Conservation (phyloP, 2,113 vertebrate genomes). For the Gymnarchus niloticus region DNA sequence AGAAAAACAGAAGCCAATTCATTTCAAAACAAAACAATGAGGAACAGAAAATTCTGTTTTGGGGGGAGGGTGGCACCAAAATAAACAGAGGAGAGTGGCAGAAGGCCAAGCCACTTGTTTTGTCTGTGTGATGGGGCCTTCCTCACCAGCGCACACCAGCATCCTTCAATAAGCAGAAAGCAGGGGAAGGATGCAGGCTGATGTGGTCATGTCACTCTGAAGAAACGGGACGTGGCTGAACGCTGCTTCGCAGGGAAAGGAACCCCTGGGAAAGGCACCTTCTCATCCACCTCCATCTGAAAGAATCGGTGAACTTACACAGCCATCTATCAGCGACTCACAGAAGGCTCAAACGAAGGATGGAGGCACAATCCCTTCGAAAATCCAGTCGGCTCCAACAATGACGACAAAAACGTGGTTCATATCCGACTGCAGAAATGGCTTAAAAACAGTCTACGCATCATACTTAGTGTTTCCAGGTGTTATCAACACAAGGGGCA, state of each 20-base stretch:
- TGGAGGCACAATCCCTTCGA: neutral
- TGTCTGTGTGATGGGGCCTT: neutral
- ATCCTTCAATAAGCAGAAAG: neutral
- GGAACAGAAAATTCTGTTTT: neutral
- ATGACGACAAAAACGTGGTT: neutral
- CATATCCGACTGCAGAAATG: neutral
- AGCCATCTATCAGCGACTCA: neutral
- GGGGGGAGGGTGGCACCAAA: neutral
- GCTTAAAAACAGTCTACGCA: neutral
- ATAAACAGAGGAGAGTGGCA: neutral
- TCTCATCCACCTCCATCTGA: neutral
- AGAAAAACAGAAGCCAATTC: neutral
- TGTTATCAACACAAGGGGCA: too few species aligned
- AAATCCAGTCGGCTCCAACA: neutral
- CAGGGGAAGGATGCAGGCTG: neutral
- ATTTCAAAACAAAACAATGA: neutral
- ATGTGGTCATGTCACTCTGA: neutral
- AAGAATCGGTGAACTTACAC: neutral
- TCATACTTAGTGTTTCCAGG: neutral
- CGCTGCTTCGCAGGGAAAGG: neutral
- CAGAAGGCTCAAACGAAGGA: too few species aligned
- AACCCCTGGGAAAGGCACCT: neutral
- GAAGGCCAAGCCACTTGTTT: slow-evolving; percentile 4
- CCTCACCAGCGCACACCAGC: slow-evolving; percentile 2
- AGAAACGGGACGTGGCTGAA: neutral